These are phyloP conservation scores for Siderastrea radians DNA, from an alignment of 92 coral and sea anemone genomes.

Conservation along the genomic window DNA sequence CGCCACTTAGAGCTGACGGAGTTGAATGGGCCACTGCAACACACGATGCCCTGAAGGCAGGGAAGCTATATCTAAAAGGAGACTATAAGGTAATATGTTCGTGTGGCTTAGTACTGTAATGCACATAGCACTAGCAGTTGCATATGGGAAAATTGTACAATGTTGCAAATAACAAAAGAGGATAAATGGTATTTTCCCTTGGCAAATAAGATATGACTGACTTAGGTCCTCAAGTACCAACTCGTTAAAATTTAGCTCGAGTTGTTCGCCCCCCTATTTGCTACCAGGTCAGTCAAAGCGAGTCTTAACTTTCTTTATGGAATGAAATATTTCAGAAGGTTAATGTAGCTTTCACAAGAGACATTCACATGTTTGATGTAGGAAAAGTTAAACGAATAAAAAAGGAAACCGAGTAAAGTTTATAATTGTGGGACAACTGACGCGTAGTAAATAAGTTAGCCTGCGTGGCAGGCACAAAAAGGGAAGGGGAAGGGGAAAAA, in stretches of 20 bases:
- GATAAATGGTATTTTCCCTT: neutral
- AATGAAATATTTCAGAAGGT: neutral
- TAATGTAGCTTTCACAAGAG: neutral
- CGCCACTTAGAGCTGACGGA: constrained; percentile 16
- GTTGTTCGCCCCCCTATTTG: too few species aligned
- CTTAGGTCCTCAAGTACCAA: too few species aligned
- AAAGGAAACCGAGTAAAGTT: too few species aligned
- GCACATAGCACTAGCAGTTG: constrained; percentile 10
- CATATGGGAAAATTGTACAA: neutral
- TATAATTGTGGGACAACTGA: too few species aligned
- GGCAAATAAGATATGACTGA: too few species aligned
- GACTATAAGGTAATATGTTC: constrained; percentile 38
- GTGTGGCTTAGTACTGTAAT: neutral
- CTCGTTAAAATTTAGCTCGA: too few species aligned
- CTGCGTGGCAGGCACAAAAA: too few species aligned
- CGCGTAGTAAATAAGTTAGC: too few species aligned
- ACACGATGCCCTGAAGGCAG: constrained; percentile 19
- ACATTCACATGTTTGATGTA: neutral
- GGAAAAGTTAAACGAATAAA: too few species aligned
- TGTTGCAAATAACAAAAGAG: neutral
- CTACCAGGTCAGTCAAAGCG: too few species aligned
- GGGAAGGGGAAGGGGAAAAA: too few species aligned
- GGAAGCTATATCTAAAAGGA: constrained; percentile 32
- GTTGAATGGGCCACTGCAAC: neutral
- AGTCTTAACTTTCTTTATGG: too few species aligned